Evolutionary conservation across 2,113 vertebrate genomes (phyloP), one percentile per base, ranked within the genome.

Genomic region (Carassius gibelio): DNA sequence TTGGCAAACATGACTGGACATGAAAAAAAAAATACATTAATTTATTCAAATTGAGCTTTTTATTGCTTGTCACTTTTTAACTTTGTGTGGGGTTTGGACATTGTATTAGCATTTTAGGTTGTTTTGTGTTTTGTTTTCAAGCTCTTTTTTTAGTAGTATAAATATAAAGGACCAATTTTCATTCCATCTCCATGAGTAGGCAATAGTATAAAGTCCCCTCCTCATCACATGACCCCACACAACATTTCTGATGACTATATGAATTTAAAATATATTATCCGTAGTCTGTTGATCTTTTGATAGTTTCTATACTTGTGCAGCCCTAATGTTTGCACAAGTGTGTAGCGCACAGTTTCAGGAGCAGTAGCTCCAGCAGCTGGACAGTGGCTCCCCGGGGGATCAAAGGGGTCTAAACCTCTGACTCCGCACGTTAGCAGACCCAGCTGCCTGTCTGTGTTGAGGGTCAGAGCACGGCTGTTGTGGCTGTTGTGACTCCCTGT

Each of bases 401-500:
- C 30, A 81, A 9, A 75, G 5, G 23, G 14, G 23, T 75, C n/a
- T 34, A 23, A 81, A 30, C 50, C 82, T 45, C 59, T n/a, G 34
- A 81, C 85, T 84, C 69, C 9, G 61, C 71, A 50, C 64, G 86
- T 64, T 84, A 69, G 59, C 71, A 84, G 23, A 4, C 72, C 81
- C 84, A 82, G 86, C 88, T 88, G 85, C 45, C 76, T 15, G 48
- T 55, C 83, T 21, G 8, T 86, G 75, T 61, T 81, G 76, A 52
- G 84, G 81, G 81, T 89, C 84, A 72, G 76, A 50, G 26, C 26
- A 15, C 1, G 8, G 75, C 38, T 23, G 52, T 45, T 82, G 21
- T 42, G 38, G 75, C 38, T 23, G 52, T 45, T 82, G 21, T 42
- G 38, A 38, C 72, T 74, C 36, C 30, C 66, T 61, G 71, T 57